A percentile compares a stretch with the other conserved stretches of the same genome.
phyloP scores from a whole-genome alignment of 2,113 vertebrate species.

The Amphiprion ocellaris region DNA sequence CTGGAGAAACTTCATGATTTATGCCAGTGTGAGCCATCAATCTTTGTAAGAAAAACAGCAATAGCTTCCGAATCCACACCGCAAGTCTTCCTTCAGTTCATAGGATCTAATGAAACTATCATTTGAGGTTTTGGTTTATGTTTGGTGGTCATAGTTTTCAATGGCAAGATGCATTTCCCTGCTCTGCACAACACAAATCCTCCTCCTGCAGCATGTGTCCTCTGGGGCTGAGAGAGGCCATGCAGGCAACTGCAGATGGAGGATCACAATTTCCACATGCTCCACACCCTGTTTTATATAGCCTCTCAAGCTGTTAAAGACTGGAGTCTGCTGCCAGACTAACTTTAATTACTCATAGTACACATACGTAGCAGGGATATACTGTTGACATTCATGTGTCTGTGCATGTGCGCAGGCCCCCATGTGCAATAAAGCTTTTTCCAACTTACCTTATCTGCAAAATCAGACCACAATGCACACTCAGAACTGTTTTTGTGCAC shows the following conservation, averaged over 20 bases:
- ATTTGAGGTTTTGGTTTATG: slow-evolving; percentile 69
- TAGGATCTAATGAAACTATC: slow-evolving; percentile 60
- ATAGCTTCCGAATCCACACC: slow-evolving; percentile 53
- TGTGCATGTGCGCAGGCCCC: not conserved
- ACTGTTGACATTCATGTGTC: slow-evolving; percentile 8
- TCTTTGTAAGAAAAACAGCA: slow-evolving; percentile 55
- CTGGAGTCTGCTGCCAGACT: slow-evolving; percentile 56
- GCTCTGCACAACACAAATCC: slow-evolving; percentile 65
- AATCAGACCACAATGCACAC: slow-evolving; percentile 39
- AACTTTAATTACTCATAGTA: slow-evolving; percentile 56
- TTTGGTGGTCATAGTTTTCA: slow-evolving; percentile 57
- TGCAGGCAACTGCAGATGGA: slow-evolving; percentile 51
- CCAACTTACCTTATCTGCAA: slow-evolving; percentile 20
- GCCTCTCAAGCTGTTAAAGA: slow-evolving; percentile 45
- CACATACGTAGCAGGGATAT: slow-evolving; percentile 60
- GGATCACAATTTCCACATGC: slow-evolving; percentile 61
- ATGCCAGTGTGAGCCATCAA: slow-evolving; percentile 49
- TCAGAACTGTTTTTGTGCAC: slow-evolving; percentile 32
- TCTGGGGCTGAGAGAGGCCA: slow-evolving; percentile 33
- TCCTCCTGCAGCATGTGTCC: slow-evolving; percentile 52
- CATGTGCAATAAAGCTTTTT: slow-evolving; percentile 58
- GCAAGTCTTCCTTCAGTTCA: slow-evolving; percentile 44
- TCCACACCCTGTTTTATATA: slow-evolving; percentile 64
- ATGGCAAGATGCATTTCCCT: slow-evolving; percentile 53
- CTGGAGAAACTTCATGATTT: slow-evolving; percentile 67